Percentiles rank a stretch among this genome's conserved stretches.
Evolutionary conservation across 2,113 vertebrate species (phyloP).

Genomic region (Sceloporus tristichus): DNA sequence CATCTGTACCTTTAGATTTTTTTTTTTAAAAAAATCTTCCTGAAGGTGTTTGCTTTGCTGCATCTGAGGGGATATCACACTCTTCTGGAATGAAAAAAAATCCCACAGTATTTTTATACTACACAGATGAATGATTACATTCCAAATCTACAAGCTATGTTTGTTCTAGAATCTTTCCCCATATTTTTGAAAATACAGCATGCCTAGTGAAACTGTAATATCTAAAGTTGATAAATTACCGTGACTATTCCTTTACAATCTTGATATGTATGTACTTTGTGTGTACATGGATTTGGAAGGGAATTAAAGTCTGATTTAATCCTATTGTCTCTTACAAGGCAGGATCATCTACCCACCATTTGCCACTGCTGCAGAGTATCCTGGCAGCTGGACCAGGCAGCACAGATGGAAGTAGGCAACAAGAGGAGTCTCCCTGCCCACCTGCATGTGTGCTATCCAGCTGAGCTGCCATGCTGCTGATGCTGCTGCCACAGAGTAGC

Average conservation of each 20-base stretch:
- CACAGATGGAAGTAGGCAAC: too few relatives aligned
- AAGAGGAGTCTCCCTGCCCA: too few relatives aligned
- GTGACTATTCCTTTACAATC: background rate
- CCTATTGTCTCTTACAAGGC: background rate
- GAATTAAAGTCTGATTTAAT: background rate
- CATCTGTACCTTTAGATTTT: background rate
- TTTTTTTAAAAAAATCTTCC: background rate
- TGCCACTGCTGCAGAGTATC: too few relatives aligned
- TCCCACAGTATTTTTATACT: background rate
- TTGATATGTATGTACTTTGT: background rate
- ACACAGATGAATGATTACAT: background rate
- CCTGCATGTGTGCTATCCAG: too few relatives aligned
- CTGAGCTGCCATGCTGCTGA: too few relatives aligned
- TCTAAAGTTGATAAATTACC: background rate
- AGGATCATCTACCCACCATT: background rate
- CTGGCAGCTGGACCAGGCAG: too few relatives aligned
- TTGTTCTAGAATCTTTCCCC: background rate
- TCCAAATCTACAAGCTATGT: background rate
- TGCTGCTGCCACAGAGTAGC: too few relatives aligned
- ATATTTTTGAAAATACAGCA: background rate
- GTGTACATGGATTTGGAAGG: background rate
- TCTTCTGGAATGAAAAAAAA: background rate
- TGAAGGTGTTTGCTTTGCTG: background rate
- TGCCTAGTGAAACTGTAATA: background rate
- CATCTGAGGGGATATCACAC: background rate